A percentile compares a stretch with the other conserved stretches of the same genome.
Conservation (phyloP, 2,113 vertebrate species). For the Psilopsiagon aymara region DNA sequence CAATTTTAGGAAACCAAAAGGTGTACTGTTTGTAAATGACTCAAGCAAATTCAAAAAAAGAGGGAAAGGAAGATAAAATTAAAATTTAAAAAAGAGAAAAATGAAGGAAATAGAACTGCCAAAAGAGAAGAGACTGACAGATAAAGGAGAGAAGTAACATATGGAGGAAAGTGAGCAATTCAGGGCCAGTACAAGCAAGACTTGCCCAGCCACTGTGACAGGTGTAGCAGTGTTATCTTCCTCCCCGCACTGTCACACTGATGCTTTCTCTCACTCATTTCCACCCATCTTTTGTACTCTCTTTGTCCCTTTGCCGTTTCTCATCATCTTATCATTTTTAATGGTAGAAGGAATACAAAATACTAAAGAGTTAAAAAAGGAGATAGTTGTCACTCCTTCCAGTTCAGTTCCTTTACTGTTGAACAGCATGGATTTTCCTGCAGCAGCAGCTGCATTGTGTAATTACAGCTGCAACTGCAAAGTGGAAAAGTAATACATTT, state of each 20-base stretch:
- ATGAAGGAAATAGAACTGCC: not conserved
- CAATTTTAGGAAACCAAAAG: not conserved
- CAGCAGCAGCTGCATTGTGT: slow-evolving; percentile 26
- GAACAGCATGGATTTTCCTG: not conserved
- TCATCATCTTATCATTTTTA: not conserved
- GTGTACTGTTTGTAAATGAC: not conserved
- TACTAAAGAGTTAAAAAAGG: not conserved
- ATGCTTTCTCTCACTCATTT: not conserved
- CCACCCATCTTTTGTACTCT: not conserved
- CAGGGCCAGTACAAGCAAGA: not conserved
- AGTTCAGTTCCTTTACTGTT: not conserved
- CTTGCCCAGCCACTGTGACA: not conserved
- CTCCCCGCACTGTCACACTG: not conserved
- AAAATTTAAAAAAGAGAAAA: not conserved
- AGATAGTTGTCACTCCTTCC: not conserved
- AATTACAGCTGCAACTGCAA: slow-evolving; percentile 7
- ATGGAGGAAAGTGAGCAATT: not conserved
- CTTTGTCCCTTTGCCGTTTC: not conserved
- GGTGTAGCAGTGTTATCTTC: rapidly evolving
- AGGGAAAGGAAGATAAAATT: not conserved
- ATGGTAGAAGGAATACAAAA: not conserved
- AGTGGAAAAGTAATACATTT: slow-evolving; percentile 46
- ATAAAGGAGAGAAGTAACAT: not conserved
- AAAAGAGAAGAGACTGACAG: not conserved
- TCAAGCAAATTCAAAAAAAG: not conserved